Evolutionary conservation across 2,888 invertebrate species (phyloP).

Genomic region (Xanthostigma xanthostigma): DNA sequence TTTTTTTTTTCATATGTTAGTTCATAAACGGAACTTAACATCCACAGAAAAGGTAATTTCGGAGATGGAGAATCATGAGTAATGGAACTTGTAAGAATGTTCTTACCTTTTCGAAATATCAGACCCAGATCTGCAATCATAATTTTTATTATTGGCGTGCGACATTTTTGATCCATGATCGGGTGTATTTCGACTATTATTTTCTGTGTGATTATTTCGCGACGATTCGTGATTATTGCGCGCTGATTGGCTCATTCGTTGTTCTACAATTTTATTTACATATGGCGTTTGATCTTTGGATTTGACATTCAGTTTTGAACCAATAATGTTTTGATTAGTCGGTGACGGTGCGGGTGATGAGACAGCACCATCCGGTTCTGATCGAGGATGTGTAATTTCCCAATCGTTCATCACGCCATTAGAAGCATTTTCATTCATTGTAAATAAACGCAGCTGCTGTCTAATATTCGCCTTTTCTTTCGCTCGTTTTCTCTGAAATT

Average conservation of each 20-base stretch:
- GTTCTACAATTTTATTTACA: slow-evolving; percentile 6
- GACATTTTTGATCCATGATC: too few species aligned
- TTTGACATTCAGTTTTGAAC: background rate
- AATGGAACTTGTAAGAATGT: too few species aligned
- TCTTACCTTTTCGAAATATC: too few species aligned
- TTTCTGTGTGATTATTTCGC: too few species aligned
- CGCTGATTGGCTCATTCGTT: slow-evolving; percentile 5
- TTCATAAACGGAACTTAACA: too few species aligned
- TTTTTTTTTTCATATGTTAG: too few species aligned
- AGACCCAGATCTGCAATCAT: too few species aligned
- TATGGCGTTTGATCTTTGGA: slow-evolving; percentile 3
- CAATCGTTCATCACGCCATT: slow-evolving; percentile 38
- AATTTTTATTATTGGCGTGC: too few species aligned
- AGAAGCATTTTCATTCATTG: slow-evolving; percentile 40
- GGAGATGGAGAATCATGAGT: too few species aligned
- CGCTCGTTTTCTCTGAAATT: slow-evolving; percentile 72
- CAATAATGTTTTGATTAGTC: slow-evolving; percentile 14
- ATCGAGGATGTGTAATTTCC: slow-evolving; percentile 35
- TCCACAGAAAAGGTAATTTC: too few species aligned
- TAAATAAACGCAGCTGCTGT: slow-evolving; percentile 58
- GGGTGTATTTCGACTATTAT: too few species aligned
- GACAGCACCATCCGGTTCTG: slow-evolving; percentile 59
- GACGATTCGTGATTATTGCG: background rate
- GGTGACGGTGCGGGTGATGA: slow-evolving; percentile 41
- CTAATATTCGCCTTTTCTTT: slow-evolving; percentile 59